phyloP scores from a whole-genome alignment of 2,797 vertebrate genomes.

The Leontopithecus rosalia region DNA sequence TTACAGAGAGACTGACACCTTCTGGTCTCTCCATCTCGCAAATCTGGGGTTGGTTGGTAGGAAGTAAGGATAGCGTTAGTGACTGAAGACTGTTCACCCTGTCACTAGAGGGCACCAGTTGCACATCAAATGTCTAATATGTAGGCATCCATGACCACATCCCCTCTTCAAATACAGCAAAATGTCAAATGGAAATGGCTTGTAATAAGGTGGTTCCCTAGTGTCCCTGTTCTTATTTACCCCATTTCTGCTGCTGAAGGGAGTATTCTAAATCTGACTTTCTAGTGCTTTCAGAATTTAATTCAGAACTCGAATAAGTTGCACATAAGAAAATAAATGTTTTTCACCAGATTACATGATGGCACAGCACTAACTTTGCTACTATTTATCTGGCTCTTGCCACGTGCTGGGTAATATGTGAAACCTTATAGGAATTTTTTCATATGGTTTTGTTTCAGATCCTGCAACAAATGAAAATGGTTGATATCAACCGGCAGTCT shows the following conservation, averaged over 20 bases:
- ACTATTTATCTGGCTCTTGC: not conserved
- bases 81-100: not conserved
- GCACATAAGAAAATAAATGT: not conserved
- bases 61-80: not conserved
- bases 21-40: not conserved
- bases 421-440: not conserved
- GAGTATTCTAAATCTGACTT: not conserved
- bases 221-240: not conserved
- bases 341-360: not conserved
- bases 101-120: slow-evolving; percentile 65
- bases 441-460: not conserved
- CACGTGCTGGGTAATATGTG: rapidly evolving
- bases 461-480: not conserved
- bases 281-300: not conserved
- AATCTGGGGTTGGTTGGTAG: not conserved
- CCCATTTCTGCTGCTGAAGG: not conserved
- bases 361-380: not conserved
- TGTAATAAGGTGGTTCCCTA: not conserved
- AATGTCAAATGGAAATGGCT: not conserved
- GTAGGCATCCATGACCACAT: rapidly evolving
- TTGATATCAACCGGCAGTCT: not conserved
- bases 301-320: not conserved
- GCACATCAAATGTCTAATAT: not conserved
- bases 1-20: not conserved
- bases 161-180: not conserved